A percentile compares a stretch with the other conserved stretches of the same genome.
Evolutionary conservation across 2,797 vertebrate species (phyloP).

Genomic region (Tapera naevia): DNA sequence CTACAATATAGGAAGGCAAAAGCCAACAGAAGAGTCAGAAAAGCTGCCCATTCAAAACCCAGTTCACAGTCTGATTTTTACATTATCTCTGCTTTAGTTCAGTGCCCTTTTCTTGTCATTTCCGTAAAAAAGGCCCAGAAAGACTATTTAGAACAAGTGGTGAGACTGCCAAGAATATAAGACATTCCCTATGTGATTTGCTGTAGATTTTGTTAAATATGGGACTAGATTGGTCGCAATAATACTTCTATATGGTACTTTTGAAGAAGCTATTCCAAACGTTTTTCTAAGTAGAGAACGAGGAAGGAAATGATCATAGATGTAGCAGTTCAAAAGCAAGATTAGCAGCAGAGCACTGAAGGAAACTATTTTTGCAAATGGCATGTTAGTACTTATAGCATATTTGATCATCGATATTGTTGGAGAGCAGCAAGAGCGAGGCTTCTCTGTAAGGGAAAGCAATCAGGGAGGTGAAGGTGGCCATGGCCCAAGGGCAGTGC

Average conservation of each 20-base stretch:
- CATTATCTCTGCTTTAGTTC: neutral
- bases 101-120: neutral
- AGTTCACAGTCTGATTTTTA: neutral
- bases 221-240: neutral
- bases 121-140: neutral
- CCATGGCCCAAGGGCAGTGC: neutral
- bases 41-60: neutral
- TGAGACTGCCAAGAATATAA: neutral
- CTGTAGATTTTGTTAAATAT: neutral
- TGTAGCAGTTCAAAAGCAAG: neutral
- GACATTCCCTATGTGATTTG: neutral
- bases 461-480: neutral
- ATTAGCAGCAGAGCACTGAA: neutral
- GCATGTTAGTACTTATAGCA: neutral
- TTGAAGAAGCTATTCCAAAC: neutral
- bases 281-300: neutral
- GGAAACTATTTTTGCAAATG: neutral
- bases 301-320: neutral
- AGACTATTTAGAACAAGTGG: neutral
- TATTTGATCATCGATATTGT: neutral
- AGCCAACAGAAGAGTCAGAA: neutral
- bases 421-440: neutral
- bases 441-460: neutral
- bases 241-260: neutral
- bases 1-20: neutral